A percentile compares a stretch with the other conserved stretches of the same genome.
Evolutionary conservation across 2,888 invertebrate species (phyloP).

Genomic region (Lysandra bellargus): DNA sequence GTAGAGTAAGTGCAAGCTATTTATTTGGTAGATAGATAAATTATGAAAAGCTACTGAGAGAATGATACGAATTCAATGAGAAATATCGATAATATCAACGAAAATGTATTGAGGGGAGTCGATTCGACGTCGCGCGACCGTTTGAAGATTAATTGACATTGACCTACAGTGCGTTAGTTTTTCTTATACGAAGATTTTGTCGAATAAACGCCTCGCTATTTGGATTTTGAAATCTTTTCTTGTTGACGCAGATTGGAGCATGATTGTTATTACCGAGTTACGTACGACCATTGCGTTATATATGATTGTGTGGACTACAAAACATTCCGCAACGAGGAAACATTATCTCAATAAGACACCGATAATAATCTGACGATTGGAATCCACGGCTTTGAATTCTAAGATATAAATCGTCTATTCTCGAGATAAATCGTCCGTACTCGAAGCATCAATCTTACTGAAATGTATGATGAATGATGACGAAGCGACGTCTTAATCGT

Average conservation of each 20-base stretch:
- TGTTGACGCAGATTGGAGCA: slow-evolving; percentile 1
- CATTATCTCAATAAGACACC: slow-evolving; percentile 20
- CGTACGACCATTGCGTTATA: slow-evolving; percentile 23
- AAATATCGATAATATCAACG: too few species aligned
- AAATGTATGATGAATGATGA: neutral
- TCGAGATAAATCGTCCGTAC: neutral
- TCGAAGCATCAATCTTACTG: slow-evolving; percentile 10
- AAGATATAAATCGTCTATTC: neutral
- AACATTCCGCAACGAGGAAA: slow-evolving; percentile 29
- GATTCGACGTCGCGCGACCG: too few species aligned
- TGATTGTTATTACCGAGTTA: neutral
- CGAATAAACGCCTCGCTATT: neutral
- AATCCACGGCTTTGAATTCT: neutral
- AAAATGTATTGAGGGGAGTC: too few species aligned
- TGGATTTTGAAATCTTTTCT: neutral
- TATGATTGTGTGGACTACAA: slow-evolving; percentile 26
- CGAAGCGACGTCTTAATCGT: slow-evolving; percentile 17
- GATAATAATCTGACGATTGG: slow-evolving; percentile 30
- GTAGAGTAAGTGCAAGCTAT: too few species aligned
- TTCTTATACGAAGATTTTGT: neutral
- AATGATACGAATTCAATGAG: too few species aligned
- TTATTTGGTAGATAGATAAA: too few species aligned
- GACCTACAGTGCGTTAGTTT: neutral
- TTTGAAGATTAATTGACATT: neutral
- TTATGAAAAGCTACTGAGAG: too few species aligned